These are phyloP conservation scores for Anableps anableps DNA, from an alignment of 2,797 vertebrate species.

Conservation along the genomic window DNA sequence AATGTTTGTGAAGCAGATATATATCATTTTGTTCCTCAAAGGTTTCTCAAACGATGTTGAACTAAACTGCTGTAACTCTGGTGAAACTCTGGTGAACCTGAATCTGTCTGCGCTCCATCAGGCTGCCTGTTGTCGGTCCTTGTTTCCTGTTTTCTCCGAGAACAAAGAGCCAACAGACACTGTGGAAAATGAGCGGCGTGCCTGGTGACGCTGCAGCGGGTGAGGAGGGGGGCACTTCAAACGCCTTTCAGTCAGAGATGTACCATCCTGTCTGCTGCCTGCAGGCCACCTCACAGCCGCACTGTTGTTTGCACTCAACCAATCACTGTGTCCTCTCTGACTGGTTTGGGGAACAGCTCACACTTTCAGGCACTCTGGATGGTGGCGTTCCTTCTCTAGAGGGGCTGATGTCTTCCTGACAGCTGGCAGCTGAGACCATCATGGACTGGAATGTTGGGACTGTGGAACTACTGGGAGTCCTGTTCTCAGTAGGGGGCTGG, in stretches of 20 bases:
- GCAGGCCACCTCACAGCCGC: slow-evolving; percentile 15
- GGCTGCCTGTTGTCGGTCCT: background rate
- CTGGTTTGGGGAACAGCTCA: background rate
- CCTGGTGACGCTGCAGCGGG: background rate
- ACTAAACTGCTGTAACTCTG: background rate
- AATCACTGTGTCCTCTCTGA: background rate
- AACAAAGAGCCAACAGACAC: background rate
- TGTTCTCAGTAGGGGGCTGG: background rate
- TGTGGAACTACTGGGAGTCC: background rate
- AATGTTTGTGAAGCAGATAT: background rate
- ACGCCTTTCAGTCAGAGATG: background rate
- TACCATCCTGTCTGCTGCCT: slow-evolving; percentile 24
- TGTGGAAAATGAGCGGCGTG: background rate
- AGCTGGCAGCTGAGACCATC: background rate
- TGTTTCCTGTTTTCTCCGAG: background rate
- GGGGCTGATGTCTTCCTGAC: background rate
- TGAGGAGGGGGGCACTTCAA: background rate
- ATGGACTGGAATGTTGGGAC: background rate
- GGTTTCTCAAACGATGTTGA: background rate
- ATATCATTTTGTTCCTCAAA: background rate
- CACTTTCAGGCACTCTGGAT: background rate
- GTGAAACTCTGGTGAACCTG: background rate
- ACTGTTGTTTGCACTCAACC: background rate
- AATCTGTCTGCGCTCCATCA: background rate
- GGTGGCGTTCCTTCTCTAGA: background rate